Percentiles rank a stretch among this genome's conserved stretches.
These are phyloP conservation scores for Embiotoca jacksoni DNA, from an alignment of 2,113 vertebrate genomes.

Conservation along the genomic window DNA sequence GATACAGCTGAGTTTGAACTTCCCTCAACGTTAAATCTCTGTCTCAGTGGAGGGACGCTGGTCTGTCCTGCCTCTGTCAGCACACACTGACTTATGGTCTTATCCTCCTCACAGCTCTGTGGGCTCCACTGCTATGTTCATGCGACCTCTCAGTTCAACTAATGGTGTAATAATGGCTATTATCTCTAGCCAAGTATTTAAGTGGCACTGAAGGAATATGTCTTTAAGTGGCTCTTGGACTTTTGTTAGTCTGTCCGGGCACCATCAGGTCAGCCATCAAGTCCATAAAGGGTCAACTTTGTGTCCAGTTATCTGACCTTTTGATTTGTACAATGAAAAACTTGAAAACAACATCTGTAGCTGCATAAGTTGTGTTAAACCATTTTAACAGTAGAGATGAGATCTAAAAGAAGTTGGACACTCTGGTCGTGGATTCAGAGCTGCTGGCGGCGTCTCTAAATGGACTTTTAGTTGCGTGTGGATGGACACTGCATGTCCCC, in stretches of 20 bases:
- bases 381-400: too few species aligned
- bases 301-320: neutral
- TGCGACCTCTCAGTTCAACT: neutral
- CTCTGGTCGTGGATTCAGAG: too few species aligned
- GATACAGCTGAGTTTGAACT: neutral
- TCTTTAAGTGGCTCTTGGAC: neutral
- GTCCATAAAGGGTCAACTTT: neutral
- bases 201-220: neutral
- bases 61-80: neutral
- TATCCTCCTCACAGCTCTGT: neutral
- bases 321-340: too few species aligned
- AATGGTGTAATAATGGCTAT: slow-evolving; percentile 18
- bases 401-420: too few species aligned
- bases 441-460: too few species aligned
- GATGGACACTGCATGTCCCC: too few species aligned
- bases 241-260: neutral
- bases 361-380: too few species aligned
- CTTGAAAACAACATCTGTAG: too few species aligned
- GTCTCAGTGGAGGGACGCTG: slow-evolving; percentile 21
- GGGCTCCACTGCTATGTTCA: neutral
- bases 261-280: neutral
- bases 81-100: slow-evolving; percentile 18
- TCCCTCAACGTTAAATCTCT: neutral
- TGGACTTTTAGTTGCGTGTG: too few species aligned
- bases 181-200: neutral